A percentile compares a stretch with the other conserved stretches of the same genome.
Conservation (phyloP, 1,140 invertebrate species). For the Pinna nobilis region DNA sequence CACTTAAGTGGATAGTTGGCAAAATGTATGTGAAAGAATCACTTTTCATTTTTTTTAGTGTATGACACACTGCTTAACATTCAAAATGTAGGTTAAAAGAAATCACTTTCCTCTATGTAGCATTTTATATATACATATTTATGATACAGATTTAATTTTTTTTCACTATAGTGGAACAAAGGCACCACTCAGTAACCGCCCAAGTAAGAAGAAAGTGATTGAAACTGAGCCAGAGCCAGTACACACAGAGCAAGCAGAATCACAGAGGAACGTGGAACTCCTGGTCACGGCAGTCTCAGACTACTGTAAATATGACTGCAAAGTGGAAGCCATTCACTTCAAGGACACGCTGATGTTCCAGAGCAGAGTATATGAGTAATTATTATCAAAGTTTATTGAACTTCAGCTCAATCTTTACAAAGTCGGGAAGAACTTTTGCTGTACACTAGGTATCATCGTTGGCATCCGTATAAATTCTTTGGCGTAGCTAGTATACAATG, state of each 20-base stretch:
- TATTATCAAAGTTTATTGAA: background rate
- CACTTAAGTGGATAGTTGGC: too few species aligned
- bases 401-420: background rate
- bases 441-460: too few species aligned
- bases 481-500: too few species aligned
- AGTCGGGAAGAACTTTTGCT: background rate
- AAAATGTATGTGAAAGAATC: too few species aligned
- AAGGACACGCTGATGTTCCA: slow-evolving; percentile 75
- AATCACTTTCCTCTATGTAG: too few species aligned
- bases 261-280: slow-evolving; percentile 64
- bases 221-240: slow-evolving; percentile 72
- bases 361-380: slow-evolving; percentile 72
- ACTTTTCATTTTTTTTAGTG: too few species aligned
- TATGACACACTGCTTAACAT: too few species aligned
- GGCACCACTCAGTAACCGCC: slow-evolving; percentile 38
- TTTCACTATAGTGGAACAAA: slow-evolving; percentile 31
- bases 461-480: too few species aligned
- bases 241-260: slow-evolving; percentile 67
- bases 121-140: too few species aligned
- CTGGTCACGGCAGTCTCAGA: slow-evolving; percentile 69
- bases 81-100: too few species aligned
- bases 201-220: slow-evolving; percentile 71
- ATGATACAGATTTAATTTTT: background rate
- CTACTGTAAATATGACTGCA: slow-evolving; percentile 71
- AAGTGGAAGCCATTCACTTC: slow-evolving; percentile 66